Percentiles rank a stretch among this genome's conserved stretches.
Conservation (phyloP, 2,113 vertebrate species). For the Thamnophis sirtalis region DNA sequence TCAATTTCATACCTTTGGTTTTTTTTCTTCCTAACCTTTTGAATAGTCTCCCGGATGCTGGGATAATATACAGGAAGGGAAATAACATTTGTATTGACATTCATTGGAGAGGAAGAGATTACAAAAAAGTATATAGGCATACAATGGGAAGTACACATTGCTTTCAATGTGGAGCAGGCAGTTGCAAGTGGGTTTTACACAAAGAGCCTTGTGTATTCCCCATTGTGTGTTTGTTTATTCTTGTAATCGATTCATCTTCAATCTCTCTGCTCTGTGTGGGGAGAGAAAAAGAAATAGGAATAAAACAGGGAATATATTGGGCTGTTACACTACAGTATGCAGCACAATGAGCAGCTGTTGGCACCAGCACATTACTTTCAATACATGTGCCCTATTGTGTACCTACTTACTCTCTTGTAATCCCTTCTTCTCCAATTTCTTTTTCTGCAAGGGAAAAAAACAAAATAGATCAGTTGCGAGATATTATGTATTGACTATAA, state of each 20-base stretch:
- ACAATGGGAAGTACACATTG: background rate
- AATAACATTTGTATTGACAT: background rate
- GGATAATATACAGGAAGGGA: background rate
- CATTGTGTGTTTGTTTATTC: background rate
- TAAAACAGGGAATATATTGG: background rate
- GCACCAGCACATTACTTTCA: background rate
- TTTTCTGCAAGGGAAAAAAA: background rate
- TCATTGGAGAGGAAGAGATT: background rate
- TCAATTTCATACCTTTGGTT: background rate
- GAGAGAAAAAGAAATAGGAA: background rate
- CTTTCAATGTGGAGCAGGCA: background rate
- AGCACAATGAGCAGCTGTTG: background rate
- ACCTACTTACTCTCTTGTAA: background rate
- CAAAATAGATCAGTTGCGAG: background rate
- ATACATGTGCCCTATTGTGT: background rate
- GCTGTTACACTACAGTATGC: background rate
- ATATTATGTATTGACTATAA: background rate
- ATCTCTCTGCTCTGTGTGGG: background rate
- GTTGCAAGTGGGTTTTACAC: background rate
- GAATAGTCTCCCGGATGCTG: background rate
- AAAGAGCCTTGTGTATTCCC: background rate
- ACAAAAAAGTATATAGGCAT: background rate
- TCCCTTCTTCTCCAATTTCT: background rate
- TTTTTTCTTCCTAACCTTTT: background rate
- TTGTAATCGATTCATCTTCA: background rate